Conservation (phyloP, 2,113 vertebrate genomes). For the Cyanoderma ruficeps region DNA sequence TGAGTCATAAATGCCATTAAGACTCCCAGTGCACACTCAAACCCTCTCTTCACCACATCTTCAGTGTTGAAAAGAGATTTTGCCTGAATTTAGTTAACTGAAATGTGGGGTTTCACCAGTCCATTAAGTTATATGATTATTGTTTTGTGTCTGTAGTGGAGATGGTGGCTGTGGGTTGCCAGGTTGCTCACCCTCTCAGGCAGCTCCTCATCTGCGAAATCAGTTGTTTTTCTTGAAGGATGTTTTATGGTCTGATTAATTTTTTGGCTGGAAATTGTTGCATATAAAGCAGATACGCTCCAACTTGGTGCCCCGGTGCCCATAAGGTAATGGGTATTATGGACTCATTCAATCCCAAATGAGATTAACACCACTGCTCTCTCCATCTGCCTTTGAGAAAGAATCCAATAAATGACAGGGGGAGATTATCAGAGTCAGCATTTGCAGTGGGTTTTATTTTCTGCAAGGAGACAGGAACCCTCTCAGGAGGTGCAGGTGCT, state of each 20-base stretch:
- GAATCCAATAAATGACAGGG: neutral
- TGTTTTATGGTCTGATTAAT: conserved; percentile 17
- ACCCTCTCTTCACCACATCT: neutral
- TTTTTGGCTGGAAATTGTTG: neutral
- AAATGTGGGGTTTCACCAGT: neutral
- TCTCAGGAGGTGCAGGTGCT: neutral
- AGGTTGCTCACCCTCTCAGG: neutral
- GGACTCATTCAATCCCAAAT: neutral
- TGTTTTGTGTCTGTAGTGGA: neutral
- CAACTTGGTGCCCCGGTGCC: neutral
- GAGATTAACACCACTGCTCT: conserved; percentile 21
- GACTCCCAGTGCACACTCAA: neutral
- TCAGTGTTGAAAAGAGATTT: neutral
- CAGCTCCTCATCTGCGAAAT: neutral
- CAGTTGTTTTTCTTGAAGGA: conserved; percentile 30
- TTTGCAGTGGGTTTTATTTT: neutral
- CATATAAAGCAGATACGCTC: neutral
- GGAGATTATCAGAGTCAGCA: neutral
- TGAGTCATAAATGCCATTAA: neutral
- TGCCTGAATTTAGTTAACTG: neutral
- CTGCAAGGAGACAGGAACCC: neutral
- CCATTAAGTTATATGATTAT: neutral
- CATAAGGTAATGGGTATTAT: neutral
- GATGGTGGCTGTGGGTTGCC: neutral
- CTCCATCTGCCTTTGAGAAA: conserved; percentile 52